Evolutionary conservation across 2,888 invertebrate species (phyloP).

Genomic region (Pomacea canaliculata): DNA sequence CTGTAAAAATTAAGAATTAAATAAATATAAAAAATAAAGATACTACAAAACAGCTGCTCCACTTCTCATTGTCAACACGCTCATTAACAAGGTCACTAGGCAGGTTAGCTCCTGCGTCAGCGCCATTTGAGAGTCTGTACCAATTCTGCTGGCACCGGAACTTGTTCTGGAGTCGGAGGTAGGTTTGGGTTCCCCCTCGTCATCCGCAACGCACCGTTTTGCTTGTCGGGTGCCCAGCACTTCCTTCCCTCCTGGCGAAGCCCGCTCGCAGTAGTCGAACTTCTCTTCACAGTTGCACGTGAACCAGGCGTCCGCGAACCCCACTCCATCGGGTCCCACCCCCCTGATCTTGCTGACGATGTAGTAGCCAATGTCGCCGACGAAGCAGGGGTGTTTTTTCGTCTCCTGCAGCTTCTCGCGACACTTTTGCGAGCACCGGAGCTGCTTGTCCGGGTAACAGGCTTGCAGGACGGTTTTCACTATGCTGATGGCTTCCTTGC

Average conservation of each 20-base stretch:
- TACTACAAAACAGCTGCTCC: no score
- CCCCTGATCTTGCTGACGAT: conserved; percentile 23
- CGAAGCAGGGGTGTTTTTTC: conserved; percentile 29
- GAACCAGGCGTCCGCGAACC: conserved; percentile 28
- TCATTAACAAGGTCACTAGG: no score
- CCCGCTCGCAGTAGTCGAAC: conserved; percentile 34
- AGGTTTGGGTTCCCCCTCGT: not conserved
- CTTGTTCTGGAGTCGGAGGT: not conserved
- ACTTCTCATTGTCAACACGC: no score
- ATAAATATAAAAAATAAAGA: no score
- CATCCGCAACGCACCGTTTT: not conserved
- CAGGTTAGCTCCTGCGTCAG: not conserved
- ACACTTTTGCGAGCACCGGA: conserved; percentile 21
- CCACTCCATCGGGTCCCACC: not conserved
- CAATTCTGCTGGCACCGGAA: conserved; percentile 11
- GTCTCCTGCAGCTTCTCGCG: not conserved
- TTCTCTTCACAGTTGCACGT: conserved; percentile 33
- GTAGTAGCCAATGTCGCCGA: conserved; percentile 30
- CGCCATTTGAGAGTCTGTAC: not conserved
- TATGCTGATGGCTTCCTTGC: conserved; percentile 5
- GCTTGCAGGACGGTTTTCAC: not conserved
- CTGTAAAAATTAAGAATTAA: no score
- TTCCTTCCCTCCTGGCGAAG: not conserved
- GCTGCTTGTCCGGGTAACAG: conserved; percentile 4
- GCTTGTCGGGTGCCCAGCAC: conserved; percentile 5